phyloP scores from a whole-genome alignment of 2,888 invertebrate species.

The Uloborus plumipes region DNA sequence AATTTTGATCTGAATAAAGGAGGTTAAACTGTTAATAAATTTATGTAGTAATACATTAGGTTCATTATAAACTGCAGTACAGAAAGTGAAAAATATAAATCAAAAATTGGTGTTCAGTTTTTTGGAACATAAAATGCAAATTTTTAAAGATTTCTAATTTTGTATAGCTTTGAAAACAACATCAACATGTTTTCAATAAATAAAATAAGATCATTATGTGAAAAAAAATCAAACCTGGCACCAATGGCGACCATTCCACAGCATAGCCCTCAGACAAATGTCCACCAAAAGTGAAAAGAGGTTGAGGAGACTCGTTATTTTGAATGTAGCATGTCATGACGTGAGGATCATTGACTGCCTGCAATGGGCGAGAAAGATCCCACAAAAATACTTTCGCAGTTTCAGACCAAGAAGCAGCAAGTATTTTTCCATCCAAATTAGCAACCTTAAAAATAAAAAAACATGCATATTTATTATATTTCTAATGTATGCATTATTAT shows the following conservation, averaged over 20 bases:
- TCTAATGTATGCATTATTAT: neutral
- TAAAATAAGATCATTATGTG: too few species aligned
- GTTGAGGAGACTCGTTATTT: conserved; percentile 71
- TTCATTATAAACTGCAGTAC: too few species aligned
- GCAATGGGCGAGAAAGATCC: conserved; percentile 86
- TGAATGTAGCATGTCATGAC: conserved; percentile 69
- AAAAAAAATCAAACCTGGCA: conserved; percentile 76
- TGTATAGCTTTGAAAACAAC: too few species aligned
- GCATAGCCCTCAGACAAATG: conserved; percentile 96
- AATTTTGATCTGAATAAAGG: too few species aligned
- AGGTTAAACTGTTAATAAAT: too few species aligned
- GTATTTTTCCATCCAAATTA: conserved; percentile 77
- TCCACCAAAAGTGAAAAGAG: conserved; percentile 89
- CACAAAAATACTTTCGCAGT: conserved; percentile 91
- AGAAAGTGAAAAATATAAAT: too few species aligned
- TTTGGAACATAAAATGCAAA: too few species aligned
- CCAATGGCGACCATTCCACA: conserved; percentile 89
- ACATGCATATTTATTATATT: neutral
- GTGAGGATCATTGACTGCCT: conserved; percentile 82
- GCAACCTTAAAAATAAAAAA: conserved; percentile 70
- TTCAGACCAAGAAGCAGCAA: conserved; percentile 97
- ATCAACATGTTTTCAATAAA: too few species aligned
- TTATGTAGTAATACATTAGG: too few species aligned
- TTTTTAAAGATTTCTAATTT: too few species aligned
- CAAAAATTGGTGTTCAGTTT: too few species aligned